Base-by-base conservation (phyloP, 2,797 vertebrate genomes). In the Ctenopoma kingsleyae region DNA sequence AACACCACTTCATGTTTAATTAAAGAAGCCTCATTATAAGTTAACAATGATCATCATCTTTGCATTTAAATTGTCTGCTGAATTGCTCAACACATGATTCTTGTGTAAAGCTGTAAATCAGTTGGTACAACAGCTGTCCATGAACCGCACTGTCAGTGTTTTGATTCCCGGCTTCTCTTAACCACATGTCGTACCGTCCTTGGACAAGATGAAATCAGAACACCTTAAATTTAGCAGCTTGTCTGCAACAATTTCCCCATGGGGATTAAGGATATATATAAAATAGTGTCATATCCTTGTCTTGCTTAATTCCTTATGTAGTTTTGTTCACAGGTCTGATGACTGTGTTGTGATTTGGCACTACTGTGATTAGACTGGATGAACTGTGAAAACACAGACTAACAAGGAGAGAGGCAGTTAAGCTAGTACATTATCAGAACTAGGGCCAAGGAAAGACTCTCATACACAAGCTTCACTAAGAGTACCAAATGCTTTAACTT, bases 401-500 rank as follows among this genome's bases (percentile, higher is more conserved):
- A 56, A 59, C 60, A 22, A 55, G 16, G 1, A 50, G 60, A 25
- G 12, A 22, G 53, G 43, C 15, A 50, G 46, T 36, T 62, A 32
- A 66, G 16, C 22, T 47, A 12, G 4, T 17, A 52, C 10, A 67
- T 27, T 56, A 50, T 71, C 57, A 13, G 43, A 63, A 68, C 60
- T 60, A 2, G 2, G 19, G 48, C 23, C 11, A 16, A 20, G 17
- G 0, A 38, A 44, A 56, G 5, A 38, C 13, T 38, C 11, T 38
- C 12, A 12, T 11, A 11, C 36, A 38, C n/a, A 69, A 23, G 30
- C 13, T 3, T 27, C 12, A 40, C 27, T 47, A 19, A 51, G 32
- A 11, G 25, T n/a, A 13, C 15, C 52, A 47, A 5, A 27, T 8
- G 36, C 23, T 54, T 38, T 17, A 12, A 11, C 13, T 2, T 3